Evolutionary conservation across 1,140 invertebrate genomes (phyloP).

Genomic region (Phymorhynchus buccinoides): DNA sequence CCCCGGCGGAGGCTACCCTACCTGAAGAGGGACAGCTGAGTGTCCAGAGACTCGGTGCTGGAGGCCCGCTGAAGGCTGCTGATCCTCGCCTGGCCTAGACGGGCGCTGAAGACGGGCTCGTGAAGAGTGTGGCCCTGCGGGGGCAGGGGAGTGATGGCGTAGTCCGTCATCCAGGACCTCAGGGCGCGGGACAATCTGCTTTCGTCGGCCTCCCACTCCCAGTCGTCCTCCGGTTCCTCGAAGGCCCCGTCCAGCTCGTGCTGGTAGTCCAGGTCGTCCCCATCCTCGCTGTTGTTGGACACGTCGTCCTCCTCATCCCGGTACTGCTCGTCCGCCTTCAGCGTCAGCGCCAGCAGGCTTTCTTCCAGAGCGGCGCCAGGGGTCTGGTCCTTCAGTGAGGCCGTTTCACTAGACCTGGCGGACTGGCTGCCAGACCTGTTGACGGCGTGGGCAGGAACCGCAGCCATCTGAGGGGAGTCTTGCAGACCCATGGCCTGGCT

Average conservation of each 20-base stretch:
- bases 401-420: neutral
- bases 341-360: neutral
- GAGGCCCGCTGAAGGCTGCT: conserved; percentile 37
- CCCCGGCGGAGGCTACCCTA: too few species aligned
- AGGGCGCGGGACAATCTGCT: conserved; percentile 54
- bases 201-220: conserved; percentile 48
- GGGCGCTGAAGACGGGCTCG: conserved; percentile 58
- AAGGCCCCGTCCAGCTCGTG: neutral
- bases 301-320: neutral
- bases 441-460: neutral
- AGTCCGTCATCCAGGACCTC: conserved; percentile 57
- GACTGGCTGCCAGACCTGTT: neutral
- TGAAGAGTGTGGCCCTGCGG: conserved; percentile 46
- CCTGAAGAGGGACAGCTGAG: conserved; percentile 58
- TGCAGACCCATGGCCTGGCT: conserved; percentile 24
- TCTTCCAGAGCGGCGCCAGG: neutral
- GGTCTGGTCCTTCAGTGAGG: neutral
- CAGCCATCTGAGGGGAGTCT: neutral
- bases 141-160: conserved; percentile 49
- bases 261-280: conserved; percentile 15
- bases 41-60: conserved; percentile 58
- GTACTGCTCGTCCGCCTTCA: neutral
- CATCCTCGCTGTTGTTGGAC: neutral
- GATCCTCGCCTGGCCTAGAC: conserved; percentile 49
- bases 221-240: neutral